A percentile compares a stretch with the other conserved stretches of the same genome.
phyloP scores from a whole-genome alignment of 1,140 invertebrate species.

The Trypoxylus dichotomus region DNA sequence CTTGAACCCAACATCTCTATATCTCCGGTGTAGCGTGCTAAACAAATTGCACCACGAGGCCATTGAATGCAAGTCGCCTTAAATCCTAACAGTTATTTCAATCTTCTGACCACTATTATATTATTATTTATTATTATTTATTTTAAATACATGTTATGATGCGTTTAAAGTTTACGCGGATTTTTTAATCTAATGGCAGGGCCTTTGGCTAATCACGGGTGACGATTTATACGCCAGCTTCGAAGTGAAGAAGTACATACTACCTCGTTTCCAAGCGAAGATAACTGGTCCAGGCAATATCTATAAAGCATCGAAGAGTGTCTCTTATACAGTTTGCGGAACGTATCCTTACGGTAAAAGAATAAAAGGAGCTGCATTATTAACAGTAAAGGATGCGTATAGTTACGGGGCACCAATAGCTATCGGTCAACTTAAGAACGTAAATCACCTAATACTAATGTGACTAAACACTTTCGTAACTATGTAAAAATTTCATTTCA shows the following conservation, averaged over 20 bases:
- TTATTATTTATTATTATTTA: no score
- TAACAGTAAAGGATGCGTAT: neutral
- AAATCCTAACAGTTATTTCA: no score
- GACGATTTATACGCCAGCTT: neutral
- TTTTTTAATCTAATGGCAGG: neutral
- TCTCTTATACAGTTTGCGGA: neutral
- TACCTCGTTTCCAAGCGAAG: neutral
- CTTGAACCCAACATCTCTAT: no score
- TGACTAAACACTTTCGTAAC: neutral
- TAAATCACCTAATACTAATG: neutral
- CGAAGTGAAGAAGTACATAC: slow-evolving; percentile 8
- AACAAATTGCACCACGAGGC: no score
- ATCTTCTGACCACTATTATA: no score
- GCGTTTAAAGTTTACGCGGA: no score
- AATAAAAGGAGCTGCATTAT: slow-evolving; percentile 3
- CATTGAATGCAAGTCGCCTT: no score
- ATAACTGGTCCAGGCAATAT: neutral
- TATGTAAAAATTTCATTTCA: neutral
- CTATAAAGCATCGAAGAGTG: neutral
- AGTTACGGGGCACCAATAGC: neutral
- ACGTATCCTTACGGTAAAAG: slow-evolving; percentile 3
- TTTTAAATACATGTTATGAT: no score
- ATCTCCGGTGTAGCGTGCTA: no score
- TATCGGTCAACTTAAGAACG: neutral
- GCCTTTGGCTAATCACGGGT: neutral